Evolutionary conservation across 2,888 invertebrate genomes (phyloP).

Genomic region (Linnaemya tessellans): DNA sequence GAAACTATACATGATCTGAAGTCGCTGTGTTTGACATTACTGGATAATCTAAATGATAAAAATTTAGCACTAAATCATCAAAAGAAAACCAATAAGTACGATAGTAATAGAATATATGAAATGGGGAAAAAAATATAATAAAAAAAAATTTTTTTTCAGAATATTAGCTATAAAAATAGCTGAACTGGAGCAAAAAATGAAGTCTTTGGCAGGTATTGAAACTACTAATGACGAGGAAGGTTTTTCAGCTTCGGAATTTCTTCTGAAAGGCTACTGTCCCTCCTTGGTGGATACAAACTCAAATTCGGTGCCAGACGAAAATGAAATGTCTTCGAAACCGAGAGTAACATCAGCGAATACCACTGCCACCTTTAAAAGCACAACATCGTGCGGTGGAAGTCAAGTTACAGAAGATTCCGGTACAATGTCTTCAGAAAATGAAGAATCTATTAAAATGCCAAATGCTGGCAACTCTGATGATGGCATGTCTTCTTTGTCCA

Average conservation of each 20-base stretch:
- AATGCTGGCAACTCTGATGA: slow-evolving; percentile 78
- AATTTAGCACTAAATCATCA: slow-evolving; percentile 92
- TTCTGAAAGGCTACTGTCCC: slow-evolving; percentile 86
- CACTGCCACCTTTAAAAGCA: slow-evolving; percentile 76
- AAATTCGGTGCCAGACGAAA: slow-evolving; percentile 46
- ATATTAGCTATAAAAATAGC: slow-evolving; percentile 91
- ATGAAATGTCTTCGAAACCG: slow-evolving; percentile 22
- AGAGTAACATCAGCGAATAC: slow-evolving; percentile 76
- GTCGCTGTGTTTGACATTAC: slow-evolving; percentile 89
- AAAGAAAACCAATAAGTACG: slow-evolving; percentile 92
- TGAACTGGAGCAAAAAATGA: slow-evolving; percentile 91
- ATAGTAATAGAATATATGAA: not conserved
- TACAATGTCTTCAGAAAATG: slow-evolving; percentile 78
- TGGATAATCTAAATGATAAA: slow-evolving; percentile 94
- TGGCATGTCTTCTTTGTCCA: slow-evolving; percentile 80
- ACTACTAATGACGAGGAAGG: slow-evolving; percentile 73
- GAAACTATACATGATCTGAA: slow-evolving; percentile 90
- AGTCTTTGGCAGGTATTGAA: slow-evolving; percentile 85
- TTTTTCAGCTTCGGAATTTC: slow-evolving; percentile 85
- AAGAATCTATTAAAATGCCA: slow-evolving; percentile 77
- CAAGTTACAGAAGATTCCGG: slow-evolving; percentile 83
- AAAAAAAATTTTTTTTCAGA: slow-evolving; percentile 83
- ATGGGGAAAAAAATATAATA: not conserved
- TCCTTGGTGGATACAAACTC: slow-evolving; percentile 84
- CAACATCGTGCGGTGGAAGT: slow-evolving; percentile 77